Evolutionary conservation across 2,888 invertebrate genomes (phyloP), one percentile per base, ranked within the genome.

Genomic region (Eupithecia insigniata): DNA sequence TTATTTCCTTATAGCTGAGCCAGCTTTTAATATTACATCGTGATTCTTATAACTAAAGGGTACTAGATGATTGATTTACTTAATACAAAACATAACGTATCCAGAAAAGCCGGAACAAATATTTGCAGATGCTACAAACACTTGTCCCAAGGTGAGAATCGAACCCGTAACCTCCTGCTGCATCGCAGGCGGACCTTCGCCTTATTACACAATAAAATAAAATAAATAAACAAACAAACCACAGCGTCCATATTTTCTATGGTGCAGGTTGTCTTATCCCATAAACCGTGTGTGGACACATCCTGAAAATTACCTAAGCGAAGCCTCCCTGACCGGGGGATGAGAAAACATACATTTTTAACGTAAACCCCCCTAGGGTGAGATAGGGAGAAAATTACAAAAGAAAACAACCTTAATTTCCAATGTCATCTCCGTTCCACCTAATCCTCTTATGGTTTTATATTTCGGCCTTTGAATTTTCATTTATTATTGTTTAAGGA

Each of bases 321-420:
- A 77, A 84, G 79, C 87, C 88, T 82, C 86, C 84, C 82, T 83
- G 85, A 83, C 85, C 87, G 85, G 84, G 86, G 84, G 81, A 82
- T 80, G 81, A 75, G 86, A 86, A 88, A 88, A 89, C 92, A 92
- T 93, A 92, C 92, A 93, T 93, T 93, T 92, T 92, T 92, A 93
- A 94, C 91, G 89, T 85, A 80, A 81, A 86, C 87, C 84, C 84
- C 83, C 85, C 84, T 84, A 84, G 85, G 93, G 90, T 87, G 92
- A 89, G 87, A 89, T 84, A 90, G 92, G 92, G 78, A 88, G 91
- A 89, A 90, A 92, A 93, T 93, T 93, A 94, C 93, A 93, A 94
- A 93, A 92, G 92, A 93, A 94, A 93, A 93, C 93, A 93, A 87
- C 93, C 94, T 93, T 93, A 94, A 94, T 94, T 93, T 93, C 93